phyloP scores from a whole-genome alignment of 1,140 invertebrate species.

The Danaus plexippus region DNA sequence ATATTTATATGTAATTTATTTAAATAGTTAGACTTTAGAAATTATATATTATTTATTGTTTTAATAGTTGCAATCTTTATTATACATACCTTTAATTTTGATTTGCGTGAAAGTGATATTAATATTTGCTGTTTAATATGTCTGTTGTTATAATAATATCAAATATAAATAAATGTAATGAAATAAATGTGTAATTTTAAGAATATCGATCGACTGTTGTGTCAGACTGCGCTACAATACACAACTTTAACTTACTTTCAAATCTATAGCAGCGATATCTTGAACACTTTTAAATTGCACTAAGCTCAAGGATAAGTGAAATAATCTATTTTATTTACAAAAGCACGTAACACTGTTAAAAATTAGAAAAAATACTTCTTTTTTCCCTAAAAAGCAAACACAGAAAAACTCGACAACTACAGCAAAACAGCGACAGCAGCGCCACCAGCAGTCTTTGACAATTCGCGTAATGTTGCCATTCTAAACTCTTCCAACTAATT shows the following conservation, averaged over 20 bases:
- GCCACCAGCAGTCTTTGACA: slow-evolving; percentile 21
- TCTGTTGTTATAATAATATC: too few species aligned
- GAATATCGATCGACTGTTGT: slow-evolving; percentile 59
- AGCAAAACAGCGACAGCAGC: slow-evolving; percentile 32
- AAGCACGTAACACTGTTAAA: slow-evolving; percentile 13
- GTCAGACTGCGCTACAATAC: slow-evolving; percentile 32
- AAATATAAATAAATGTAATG: too few species aligned
- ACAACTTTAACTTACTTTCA: slow-evolving; percentile 36
- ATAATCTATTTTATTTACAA: slow-evolving; percentile 6
- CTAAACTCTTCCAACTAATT: too few species aligned
- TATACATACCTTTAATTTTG: too few species aligned
- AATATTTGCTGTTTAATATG: too few species aligned
- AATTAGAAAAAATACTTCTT: slow-evolving; percentile 14
- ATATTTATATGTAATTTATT: too few species aligned
- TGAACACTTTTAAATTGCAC: slow-evolving; percentile 8
- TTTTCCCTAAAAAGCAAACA: slow-evolving; percentile 29
- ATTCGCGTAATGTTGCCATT: too few species aligned
- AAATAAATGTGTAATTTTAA: slow-evolving; percentile 42
- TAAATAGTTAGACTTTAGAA: too few species aligned
- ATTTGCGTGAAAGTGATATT: too few species aligned
- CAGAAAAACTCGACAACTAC: slow-evolving; percentile 21
- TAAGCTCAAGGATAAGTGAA: not conserved
- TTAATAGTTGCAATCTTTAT: too few species aligned
- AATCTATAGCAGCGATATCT: slow-evolving; percentile 8
- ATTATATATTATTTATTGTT: too few species aligned